phyloP scores from a whole-genome alignment of 2,888 invertebrate species.

The Caenorhabditis becei region DNA sequence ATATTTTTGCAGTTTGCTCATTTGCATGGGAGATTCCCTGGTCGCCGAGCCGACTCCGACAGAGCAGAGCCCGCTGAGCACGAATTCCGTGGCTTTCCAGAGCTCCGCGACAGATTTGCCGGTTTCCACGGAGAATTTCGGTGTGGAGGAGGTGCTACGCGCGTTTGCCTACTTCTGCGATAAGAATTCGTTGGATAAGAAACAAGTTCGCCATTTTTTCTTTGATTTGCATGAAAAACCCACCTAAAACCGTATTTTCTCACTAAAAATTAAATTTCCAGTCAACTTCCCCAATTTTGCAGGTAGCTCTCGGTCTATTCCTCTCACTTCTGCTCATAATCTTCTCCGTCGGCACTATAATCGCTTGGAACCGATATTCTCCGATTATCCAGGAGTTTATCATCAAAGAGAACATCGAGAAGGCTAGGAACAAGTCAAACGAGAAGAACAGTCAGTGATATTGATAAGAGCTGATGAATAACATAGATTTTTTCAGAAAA shows the following conservation, averaged over 20 bases:
- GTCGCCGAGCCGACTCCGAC: constrained; percentile 34
- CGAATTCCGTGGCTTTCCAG: constrained; percentile 39
- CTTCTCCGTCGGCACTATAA: constrained; percentile 41
- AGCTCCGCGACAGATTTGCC: constrained; percentile 13
- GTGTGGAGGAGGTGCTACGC: constrained; percentile 27
- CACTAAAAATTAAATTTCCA: too few species aligned
- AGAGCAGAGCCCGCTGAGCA: constrained; percentile 42
- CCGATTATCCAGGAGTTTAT: constrained; percentile 65
- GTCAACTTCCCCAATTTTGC: constrained; percentile 26
- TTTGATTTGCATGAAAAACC: too few species aligned
- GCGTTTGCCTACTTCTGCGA: constrained; percentile 54
- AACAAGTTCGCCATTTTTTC: constrained; percentile 54
- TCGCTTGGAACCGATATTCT: constrained; percentile 67
- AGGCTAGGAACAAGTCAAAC: constrained; percentile 27
- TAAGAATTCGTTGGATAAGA: constrained; percentile 60
- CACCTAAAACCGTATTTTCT: too few species aligned
- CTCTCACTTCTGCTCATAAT: constrained; percentile 56
- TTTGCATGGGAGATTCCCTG: constrained; percentile 44
- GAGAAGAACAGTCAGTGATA: constrained; percentile 27
- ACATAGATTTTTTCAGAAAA: too few species aligned
- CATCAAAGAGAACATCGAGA: constrained; percentile 58
- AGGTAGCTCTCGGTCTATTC: constrained; percentile 64
- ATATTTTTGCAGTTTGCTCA: constrained; percentile 2
- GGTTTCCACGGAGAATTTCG: background rate
- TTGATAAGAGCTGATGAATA: background rate